Base-by-base conservation (phyloP, 2,113 vertebrate genomes). In the Neofelis nebulosa region DNA sequence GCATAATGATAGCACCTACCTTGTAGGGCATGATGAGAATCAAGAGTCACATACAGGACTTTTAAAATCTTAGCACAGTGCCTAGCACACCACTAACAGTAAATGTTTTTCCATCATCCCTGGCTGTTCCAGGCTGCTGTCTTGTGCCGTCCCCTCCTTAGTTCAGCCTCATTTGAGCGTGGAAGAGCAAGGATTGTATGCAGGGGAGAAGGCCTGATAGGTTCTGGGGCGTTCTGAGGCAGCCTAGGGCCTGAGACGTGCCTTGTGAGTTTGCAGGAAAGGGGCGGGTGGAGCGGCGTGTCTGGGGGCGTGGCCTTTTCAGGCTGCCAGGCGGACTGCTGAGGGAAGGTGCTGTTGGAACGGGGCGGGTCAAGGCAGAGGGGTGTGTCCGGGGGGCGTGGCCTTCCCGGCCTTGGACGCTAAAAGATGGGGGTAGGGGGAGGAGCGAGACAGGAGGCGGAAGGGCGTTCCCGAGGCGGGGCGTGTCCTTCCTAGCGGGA, bases 311-410 rank as follows among this genome's bases (percentile, higher is more conserved):
- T 36, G 73, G 50, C 80, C 61, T 71, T 4, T 0, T 80, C 14
- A 0, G 65, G 84, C 45, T 4, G 29, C 21, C 1, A 2, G 27
- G 93, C 27, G 71, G 82, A 95, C 61, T 84, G 76, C 2, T 0
- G 63, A 94, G 74, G 50, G 71, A 95, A 82, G n/a, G 91, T 85
- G 94, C 94, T 33, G 16, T 31, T 63, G 95, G 76, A 33, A 66
- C 5, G 15, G 50, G 66, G 93, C 79, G 94, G 97, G 96, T 96
- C 80, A 91, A 41, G 88, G 95, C 88, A 95, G 97, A 97, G 97
- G 98, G 96, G 81, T 15, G 89, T 10, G 96, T 91, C 79, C 52
- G 63, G 86, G 97, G 96, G 98, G 98, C 83, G 98, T 97, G 98
- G 97, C 88, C 87, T 98, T 89, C 15, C n/a, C 71, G n/a, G 81